phyloP scores from a whole-genome alignment of 2,797 vertebrate genomes.

The Rhynchotus rufescens region DNA sequence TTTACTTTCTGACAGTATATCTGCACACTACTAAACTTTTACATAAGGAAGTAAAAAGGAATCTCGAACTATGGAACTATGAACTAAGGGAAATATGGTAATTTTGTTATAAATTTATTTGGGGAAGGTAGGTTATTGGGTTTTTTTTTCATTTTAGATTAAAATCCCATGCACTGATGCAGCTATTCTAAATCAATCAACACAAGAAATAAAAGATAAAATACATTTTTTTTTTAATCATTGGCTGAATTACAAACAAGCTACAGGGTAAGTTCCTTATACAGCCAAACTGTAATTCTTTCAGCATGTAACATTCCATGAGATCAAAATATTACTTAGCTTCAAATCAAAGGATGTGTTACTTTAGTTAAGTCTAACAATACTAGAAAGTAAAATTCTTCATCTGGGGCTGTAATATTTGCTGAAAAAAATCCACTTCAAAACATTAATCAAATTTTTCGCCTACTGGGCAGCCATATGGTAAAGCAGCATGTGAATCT shows the following conservation, averaged over 20 bases:
- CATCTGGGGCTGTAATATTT: slow-evolving; percentile 96
- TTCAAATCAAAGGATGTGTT: slow-evolving; percentile 78
- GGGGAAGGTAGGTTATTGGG: neutral
- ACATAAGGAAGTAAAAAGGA: neutral
- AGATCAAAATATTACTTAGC: slow-evolving; percentile 80
- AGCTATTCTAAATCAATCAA: neutral
- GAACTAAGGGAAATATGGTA: neutral
- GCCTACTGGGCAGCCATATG: slow-evolving; percentile 99
- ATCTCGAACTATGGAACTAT: neutral
- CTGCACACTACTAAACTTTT: neutral
- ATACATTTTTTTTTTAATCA: neutral
- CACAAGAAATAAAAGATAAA: neutral
- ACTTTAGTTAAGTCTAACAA: slow-evolving; percentile 75
- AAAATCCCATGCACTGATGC: neutral
- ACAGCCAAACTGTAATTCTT: slow-evolving; percentile 60
- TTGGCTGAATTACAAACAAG: slow-evolving; percentile 51
- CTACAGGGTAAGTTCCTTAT: slow-evolving; percentile 26
- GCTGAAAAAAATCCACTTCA: slow-evolving; percentile 90
- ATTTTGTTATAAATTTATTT: neutral
- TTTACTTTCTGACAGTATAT: neutral
- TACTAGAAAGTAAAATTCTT: slow-evolving; percentile 82
- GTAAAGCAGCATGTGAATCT: slow-evolving; percentile 98
- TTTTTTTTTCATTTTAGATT: neutral
- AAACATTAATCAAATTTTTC: slow-evolving; percentile 99
- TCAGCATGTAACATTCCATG: slow-evolving; percentile 65